Evolutionary conservation across 2,888 invertebrate species (phyloP).

Genomic region (Lasioglossum lativentre): DNA sequence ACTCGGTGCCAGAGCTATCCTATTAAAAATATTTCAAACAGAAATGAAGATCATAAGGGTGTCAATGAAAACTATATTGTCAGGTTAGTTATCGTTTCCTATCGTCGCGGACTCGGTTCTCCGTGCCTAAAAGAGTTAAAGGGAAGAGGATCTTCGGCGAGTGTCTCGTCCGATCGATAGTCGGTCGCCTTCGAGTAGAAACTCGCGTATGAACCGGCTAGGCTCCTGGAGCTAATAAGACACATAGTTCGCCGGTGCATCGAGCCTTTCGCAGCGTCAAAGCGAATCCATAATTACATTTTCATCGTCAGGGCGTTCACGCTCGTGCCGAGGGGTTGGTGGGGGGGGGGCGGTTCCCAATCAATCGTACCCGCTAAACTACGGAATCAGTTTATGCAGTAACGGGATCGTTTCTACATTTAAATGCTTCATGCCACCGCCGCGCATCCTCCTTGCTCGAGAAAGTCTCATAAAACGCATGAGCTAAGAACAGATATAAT

Average conservation of each 20-base stretch:
- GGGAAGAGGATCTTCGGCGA: neutral
- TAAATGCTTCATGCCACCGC: neutral
- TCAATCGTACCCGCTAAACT: slow-evolving; percentile 43
- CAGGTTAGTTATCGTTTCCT: neutral
- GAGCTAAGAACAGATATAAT: neutral
- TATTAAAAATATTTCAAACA: neutral
- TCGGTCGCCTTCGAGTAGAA: slow-evolving; percentile 11
- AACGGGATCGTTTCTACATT: neutral
- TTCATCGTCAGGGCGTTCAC: slow-evolving; percentile 44
- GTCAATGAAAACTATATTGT: neutral
- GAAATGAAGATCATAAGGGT: neutral
- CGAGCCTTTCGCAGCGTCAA: slow-evolving; percentile 55
- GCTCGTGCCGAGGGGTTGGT: slow-evolving; percentile 14
- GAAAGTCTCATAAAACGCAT: neutral
- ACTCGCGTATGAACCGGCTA: slow-evolving; percentile 38
- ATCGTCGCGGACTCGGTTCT: neutral
- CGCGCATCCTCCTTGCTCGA: neutral
- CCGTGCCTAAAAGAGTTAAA: neutral
- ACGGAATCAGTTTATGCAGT: slow-evolving; percentile 17
- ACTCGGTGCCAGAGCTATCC: too few relatives aligned
- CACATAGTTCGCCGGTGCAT: slow-evolving; percentile 26
- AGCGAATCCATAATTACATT: slow-evolving; percentile 55
- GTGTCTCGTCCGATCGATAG: slow-evolving; percentile 29
- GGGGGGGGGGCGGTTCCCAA: slow-evolving; percentile 23
- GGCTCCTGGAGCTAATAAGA: slow-evolving; percentile 27